Percentiles rank a stretch among this genome's conserved stretches.
phyloP scores from a whole-genome alignment of 2,797 vertebrate species.

The Miichthys miiuy region DNA sequence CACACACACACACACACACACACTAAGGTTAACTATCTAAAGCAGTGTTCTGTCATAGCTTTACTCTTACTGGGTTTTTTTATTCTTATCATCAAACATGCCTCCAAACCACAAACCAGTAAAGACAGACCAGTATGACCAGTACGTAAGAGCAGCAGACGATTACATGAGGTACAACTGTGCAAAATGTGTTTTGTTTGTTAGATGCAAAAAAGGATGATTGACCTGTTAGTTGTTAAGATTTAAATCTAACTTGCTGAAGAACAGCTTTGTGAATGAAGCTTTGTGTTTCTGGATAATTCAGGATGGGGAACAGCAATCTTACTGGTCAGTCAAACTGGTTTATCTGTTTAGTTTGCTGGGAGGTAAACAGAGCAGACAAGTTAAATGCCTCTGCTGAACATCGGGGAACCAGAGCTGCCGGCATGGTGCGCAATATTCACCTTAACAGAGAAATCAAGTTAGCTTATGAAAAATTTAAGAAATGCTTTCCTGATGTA shows the following conservation, averaged over 20 bases:
- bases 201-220: background rate
- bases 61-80: background rate
- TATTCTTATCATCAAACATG: slow-evolving; percentile 19
- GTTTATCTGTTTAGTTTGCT: slow-evolving; percentile 37
- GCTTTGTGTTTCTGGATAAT: background rate
- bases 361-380: slow-evolving; percentile 24
- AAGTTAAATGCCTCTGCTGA: slow-evolving; percentile 61
- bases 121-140: slow-evolving; percentile 35
- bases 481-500: background rate
- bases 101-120: slow-evolving; percentile 14
- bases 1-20: slow-evolving; percentile 16
- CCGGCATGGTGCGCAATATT: background rate
- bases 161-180: background rate
- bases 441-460: background rate
- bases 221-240: background rate
- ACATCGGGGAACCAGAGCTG: slow-evolving; percentile 31
- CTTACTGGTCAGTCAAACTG: slow-evolving; percentile 30
- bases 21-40: background rate
- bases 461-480: background rate
- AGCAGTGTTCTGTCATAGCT: slow-evolving; percentile 2
- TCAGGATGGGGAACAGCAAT: background rate
- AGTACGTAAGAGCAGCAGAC: background rate
- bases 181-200: background rate
- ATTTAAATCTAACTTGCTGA: background rate
- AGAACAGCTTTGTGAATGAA: background rate